Conservation (phyloP, 2,113 vertebrate genomes). For the Grammomys surdaster region DNA sequence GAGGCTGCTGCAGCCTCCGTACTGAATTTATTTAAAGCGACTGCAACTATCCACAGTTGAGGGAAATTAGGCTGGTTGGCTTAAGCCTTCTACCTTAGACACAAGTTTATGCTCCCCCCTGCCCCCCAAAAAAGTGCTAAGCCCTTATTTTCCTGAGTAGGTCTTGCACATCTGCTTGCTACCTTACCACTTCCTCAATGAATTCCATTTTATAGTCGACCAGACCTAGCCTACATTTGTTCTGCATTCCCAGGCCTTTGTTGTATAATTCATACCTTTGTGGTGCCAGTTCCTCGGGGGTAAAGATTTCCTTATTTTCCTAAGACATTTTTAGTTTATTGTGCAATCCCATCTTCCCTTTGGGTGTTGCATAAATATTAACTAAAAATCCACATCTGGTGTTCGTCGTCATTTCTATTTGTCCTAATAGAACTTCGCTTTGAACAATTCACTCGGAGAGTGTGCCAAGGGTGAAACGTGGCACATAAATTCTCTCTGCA, state of each 20-base stretch:
- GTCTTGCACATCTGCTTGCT: conserved; percentile 79
- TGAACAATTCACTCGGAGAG: conserved; percentile 82
- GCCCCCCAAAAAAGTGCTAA: conserved; percentile 52
- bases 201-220: conserved; percentile 77
- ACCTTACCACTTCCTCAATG: conserved; percentile 82
- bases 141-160: conserved; percentile 72
- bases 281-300: conserved; percentile 80
- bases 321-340: conserved; percentile 84
- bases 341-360: conserved; percentile 83
- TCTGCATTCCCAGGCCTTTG: conserved; percentile 77
- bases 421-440: conserved; percentile 84
- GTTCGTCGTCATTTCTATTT: conserved; percentile 79
- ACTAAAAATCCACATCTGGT: conserved; percentile 83
- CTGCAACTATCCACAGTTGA: conserved; percentile 65
- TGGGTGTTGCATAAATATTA: conserved; percentile 84
- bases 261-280: conserved; percentile 83
- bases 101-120: background rate
- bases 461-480: conserved; percentile 81
- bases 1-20: background rate
- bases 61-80: conserved; percentile 67
- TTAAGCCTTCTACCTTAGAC: conserved; percentile 73
- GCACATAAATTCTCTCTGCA: conserved; percentile 75
- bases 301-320: conserved; percentile 81
- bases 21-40: conserved; percentile 67
- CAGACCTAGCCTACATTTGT: conserved; percentile 74